A percentile compares a stretch with the other conserved stretches of the same genome.
phyloP scores from a whole-genome alignment of 2,888 invertebrate species.

The Polymixis lichenea region DNA sequence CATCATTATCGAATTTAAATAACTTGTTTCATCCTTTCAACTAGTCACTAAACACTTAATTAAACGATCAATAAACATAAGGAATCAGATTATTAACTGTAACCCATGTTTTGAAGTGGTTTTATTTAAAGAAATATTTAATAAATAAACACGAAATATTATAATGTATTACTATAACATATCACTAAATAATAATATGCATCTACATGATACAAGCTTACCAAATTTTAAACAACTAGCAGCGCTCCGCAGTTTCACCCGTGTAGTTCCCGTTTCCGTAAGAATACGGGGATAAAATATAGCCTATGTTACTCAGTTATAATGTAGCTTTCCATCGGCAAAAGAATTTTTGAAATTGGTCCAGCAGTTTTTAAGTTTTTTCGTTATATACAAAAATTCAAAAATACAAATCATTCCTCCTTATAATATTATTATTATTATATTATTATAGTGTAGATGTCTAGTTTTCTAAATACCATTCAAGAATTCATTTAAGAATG shows the following conservation, averaged over 20 bases:
- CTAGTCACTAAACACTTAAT: conserved; percentile 43
- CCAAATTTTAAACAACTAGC: conserved; percentile 18
- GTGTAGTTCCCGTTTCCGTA: too few species aligned
- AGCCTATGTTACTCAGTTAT: too few species aligned
- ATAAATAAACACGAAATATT: not conserved
- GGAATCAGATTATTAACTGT: conserved; percentile 29
- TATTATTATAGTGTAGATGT: too few species aligned
- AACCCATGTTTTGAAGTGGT: conserved; percentile 13
- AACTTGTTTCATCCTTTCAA: conserved; percentile 65
- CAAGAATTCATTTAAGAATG: conserved; percentile 50
- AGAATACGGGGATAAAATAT: too few species aligned
- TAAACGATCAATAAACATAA: conserved; percentile 39
- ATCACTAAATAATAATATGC: not conserved
- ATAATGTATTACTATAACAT: not conserved
- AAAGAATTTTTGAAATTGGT: too few species aligned
- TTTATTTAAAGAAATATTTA: not conserved
- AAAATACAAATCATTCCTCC: too few species aligned
- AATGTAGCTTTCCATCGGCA: too few species aligned
- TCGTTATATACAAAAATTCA: too few species aligned
- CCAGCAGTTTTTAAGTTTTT: too few species aligned
- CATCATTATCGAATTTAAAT: conserved; percentile 71
- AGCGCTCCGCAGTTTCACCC: too few species aligned
- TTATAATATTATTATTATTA: too few species aligned
- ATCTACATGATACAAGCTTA: not conserved
- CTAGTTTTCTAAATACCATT: conserved; percentile 42